phyloP scores from a whole-genome alignment of 2,113 vertebrate genomes.

The Tinamus guttatus region DNA sequence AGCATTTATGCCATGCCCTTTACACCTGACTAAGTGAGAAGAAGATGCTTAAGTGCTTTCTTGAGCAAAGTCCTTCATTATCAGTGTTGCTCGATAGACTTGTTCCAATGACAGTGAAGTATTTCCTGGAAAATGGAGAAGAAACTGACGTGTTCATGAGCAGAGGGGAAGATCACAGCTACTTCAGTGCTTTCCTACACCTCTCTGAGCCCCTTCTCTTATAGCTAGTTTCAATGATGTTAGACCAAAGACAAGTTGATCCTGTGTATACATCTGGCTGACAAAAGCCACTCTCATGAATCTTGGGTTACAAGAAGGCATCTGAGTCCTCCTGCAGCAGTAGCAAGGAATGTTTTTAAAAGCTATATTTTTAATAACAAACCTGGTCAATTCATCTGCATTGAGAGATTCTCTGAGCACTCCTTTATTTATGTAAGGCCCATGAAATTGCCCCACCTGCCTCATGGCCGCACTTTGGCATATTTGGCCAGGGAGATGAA shows the following conservation, averaged over 20 bases:
- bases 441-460: background rate
- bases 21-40: background rate
- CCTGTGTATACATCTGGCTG: accelerated
- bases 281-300: accelerated
- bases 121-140: background rate
- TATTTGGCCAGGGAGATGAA: background rate
- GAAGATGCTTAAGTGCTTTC: background rate
- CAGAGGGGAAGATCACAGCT: background rate
- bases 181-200: background rate
- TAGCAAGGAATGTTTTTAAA: background rate
- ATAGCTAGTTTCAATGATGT: accelerated
- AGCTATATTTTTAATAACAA: background rate
- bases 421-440: background rate
- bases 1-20: background rate
- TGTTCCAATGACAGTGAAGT: background rate
- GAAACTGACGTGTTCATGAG: background rate
- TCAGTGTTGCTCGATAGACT: background rate
- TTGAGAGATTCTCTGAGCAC: background rate
- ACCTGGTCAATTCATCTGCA: accelerated
- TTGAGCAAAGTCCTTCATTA: background rate
- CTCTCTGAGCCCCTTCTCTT: background rate
- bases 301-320: background rate
- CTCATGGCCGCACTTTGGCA: background rate
- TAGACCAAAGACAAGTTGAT: background rate
- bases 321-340: background rate